Evolutionary conservation across 2,797 vertebrate genomes (phyloP).

Genomic region (Champsocephalus gunnari): DNA sequence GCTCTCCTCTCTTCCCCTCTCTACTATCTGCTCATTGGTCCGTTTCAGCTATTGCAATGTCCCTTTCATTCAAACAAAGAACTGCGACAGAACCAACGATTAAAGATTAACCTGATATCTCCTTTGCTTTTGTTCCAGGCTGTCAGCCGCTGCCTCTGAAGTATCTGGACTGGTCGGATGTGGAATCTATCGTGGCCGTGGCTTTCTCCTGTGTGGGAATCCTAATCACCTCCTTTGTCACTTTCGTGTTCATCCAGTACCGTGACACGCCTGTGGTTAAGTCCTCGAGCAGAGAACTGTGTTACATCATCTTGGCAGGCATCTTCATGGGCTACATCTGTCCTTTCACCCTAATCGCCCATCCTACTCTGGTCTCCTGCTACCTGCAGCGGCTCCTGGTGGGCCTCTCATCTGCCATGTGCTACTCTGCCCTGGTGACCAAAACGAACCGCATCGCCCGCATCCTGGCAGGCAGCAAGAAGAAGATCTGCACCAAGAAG

Average conservation of each 20-base stretch:
- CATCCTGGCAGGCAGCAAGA: slow-evolving; percentile 98
- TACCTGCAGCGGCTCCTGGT: slow-evolving; percentile 97
- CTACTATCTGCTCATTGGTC: not conserved
- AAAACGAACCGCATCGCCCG: slow-evolving; percentile 99
- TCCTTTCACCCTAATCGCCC: slow-evolving; percentile 96
- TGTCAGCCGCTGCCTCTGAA: slow-evolving; percentile 93
- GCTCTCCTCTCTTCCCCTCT: not conserved
- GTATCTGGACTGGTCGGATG: slow-evolving; percentile 95
- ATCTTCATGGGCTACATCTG: slow-evolving; percentile 98
- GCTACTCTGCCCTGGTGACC: slow-evolving; percentile 97
- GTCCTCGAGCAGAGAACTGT: slow-evolving; percentile 97
- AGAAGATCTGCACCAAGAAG: slow-evolving; percentile 98
- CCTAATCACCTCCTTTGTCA: slow-evolving; percentile 97
- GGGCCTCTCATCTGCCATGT: slow-evolving; percentile 97
- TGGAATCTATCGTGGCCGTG: slow-evolving; percentile 97
- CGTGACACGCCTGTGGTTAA: slow-evolving; percentile 98
- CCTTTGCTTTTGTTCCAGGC: slow-evolving; percentile 77
- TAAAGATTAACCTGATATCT: slow-evolving; percentile 13
- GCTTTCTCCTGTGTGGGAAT: slow-evolving; percentile 97
- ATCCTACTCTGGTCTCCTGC: slow-evolving; percentile 93
- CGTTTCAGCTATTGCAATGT: not conserved
- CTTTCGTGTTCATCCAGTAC: slow-evolving; percentile 97
- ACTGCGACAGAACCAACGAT: not conserved
- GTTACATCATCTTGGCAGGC: slow-evolving; percentile 97
- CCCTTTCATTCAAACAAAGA: slow-evolving; percentile 11